Percentiles rank a stretch among this genome's conserved stretches.
phyloP scores from a whole-genome alignment of 2,797 vertebrate species.

The Eulemur coronatus region DNA sequence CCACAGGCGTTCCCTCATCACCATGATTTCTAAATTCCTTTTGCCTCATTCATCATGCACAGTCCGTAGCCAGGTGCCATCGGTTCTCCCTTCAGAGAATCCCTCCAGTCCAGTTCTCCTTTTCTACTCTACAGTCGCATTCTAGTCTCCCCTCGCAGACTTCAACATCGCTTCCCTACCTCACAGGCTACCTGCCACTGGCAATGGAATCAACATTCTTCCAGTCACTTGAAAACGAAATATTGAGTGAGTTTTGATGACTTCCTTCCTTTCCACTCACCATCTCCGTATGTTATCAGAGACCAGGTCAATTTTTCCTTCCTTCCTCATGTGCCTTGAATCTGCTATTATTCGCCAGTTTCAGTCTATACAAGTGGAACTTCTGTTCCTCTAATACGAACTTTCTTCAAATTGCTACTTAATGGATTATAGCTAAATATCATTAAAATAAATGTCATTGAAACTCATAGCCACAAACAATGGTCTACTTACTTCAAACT shows the following conservation, averaged over 20 bases:
- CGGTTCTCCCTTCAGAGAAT: neutral
- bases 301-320: neutral
- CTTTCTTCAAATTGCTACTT: neutral
- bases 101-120: neutral
- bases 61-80: too few species aligned
- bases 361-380: neutral
- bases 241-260: neutral
- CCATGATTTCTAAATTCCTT: neutral
- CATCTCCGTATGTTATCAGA: neutral
- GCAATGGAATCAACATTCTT: neutral
- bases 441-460: neutral
- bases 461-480: neutral
- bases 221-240: constrained; percentile 14
- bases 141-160: neutral
- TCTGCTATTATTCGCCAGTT: neutral
- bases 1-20: neutral
- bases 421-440: neutral
- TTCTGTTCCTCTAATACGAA: neutral
- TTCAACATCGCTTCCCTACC: neutral
- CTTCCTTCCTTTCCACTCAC: constrained; percentile 4
- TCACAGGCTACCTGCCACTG: neutral
- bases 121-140: neutral
- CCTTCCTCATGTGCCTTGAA: neutral
- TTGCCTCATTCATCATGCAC: neutral
- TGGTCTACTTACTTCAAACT: neutral